Base-by-base conservation (phyloP, 53 echinoderm and acorn worm species). In the Antedon mediterranea region DNA sequence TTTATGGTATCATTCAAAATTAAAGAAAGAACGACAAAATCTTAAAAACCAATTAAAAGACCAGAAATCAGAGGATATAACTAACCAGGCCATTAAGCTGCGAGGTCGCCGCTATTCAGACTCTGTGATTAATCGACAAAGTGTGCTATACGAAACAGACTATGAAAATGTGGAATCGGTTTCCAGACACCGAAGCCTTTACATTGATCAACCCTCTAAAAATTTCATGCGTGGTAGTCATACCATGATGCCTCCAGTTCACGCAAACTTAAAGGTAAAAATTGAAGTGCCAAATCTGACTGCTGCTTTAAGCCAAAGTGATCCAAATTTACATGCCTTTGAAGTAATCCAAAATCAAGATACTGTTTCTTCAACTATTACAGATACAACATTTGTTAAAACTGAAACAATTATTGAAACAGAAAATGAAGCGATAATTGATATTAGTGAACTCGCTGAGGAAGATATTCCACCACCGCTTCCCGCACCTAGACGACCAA, bases 211-310 rank as follows among this genome's bases (percentile, higher is more conserved):
- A 2, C 57, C 41, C 5, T 7, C 57, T 23, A 57, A 57, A 23
- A 57, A 57, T 57, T 13, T 13, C 20, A 6, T 57, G 57, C 57
- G 57, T 15, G 57, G 57, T 1, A 57, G 57, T 26, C 57, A 57
- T 57, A 15, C 57, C 57, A 6, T 57, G 57, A 57, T 57, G 57
- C 83, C 57, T 28, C 91, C 91, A 3, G 74, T 90, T 77, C 87
- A 90, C 42, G 91, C 91, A 26, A 90, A 90, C 76, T 80, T 90
- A 33, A 81, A 85, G 31, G 84, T 90, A 8, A 88, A 88, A 80
- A 90, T 90, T 26, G 91, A 90, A 72, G 78, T 90, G 85, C 91
- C 91, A 43, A 84, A 77, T 75, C 75, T 90, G 13, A 88, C 87
- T 75, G 81, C 88, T n/a, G 57, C 57, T 57, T 57, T 57, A 26